Base-by-base conservation (phyloP, 2,888 invertebrate genomes). In the Neoscelio sp. region DNA sequence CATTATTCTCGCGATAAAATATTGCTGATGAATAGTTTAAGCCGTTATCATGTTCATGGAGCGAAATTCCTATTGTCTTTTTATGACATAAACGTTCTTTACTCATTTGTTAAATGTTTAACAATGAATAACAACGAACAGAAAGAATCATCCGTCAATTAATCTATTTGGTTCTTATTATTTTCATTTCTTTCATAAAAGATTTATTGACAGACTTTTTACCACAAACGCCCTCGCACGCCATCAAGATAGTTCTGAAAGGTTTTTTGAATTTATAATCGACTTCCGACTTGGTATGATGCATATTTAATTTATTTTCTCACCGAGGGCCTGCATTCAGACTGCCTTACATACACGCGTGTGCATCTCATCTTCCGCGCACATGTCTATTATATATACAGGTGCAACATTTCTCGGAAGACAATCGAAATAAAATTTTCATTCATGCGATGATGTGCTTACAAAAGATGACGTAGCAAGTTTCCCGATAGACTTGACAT, bases 191-290 rank as follows among this genome's bases (percentile, higher is more conserved):
- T n/a, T n/a, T n/a, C n/a, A n/a, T n/a, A n/a, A n/a, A n/a, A n/a
- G n/a, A n/a, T n/a, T n/a, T n/a, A n/a, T 38, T 33, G 17, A 33
- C 33, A 42, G 52, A 2, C 30, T 28, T 60, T 28, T 70, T 60
- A 42, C 0, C 58, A 5, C 10, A 12, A 33, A n/a, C 20, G 15
- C 38, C 1, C 17, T 26, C n/a, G 48, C 20, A 52, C 30, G 0
- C 2, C 20, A 3, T 26, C 15, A 23, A 60, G 60, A 60, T 12
- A 60, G 70, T 60, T 18, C 48, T 35, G 18, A 44, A 35, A 60
- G 52, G 35, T 62, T 52, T 52, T 52, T 10, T 52, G 62, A 71
- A 62, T 71, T 71, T 71, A 71, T 62, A 62, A 62, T 62, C 44
- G 44, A 44, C 71, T 40, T 33, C 10, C 20, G 44, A 17, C 52